Base-by-base conservation (phyloP, 2,797 vertebrate genomes). In the Xiphorhynchus erythropygius region DNA sequence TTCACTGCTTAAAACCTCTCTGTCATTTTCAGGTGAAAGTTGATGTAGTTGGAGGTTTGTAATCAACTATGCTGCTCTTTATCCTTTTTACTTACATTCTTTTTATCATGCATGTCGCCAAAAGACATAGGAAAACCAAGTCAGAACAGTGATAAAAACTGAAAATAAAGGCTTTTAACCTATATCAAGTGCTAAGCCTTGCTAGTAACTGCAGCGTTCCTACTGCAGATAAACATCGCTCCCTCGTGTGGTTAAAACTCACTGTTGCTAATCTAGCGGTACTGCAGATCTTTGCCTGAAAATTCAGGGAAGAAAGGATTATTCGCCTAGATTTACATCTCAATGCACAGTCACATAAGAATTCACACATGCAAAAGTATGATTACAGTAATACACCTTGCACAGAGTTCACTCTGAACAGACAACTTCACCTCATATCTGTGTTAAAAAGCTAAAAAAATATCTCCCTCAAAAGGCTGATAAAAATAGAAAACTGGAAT, bases 211-310 rank as follows among this genome's bases (percentile, higher is more conserved):
- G 70, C 33, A 16, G 21, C 1, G 18, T 28, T 56, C 44, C 44
- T 41, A 10, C n/a, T 0, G 53, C 52, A 39, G 69, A 4, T 59
- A 90, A 90, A 70, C 60, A n/a, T 64, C 60, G 4, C 93, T 87
- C 96, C 96, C 96, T 97, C 97, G 73, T 35, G 92, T 95, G 96
- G 95, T 74, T 77, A 63, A 65, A 91, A 17, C 32, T 18, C 55
- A 78, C 41, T 52, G 28, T 8, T 81, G 83, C 91, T 23, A 56
- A 52, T 24, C 33, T 7, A 74, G 42, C 4, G 4, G 19, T 9
- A 28, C 42, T 37, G n/a, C 11, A 33, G 37, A 42, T 32, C 24
- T 77, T 67, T 13, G 11, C 13, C 12, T 3, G 68, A 41, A 74
- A 91, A 78, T 64, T 47, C 22, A 17, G 13, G 25, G 37, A 28